A percentile compares a stretch with the other conserved stretches of the same genome.
Conservation (phyloP, 2,888 invertebrate genomes). For the Polyommatus iphigenia region DNA sequence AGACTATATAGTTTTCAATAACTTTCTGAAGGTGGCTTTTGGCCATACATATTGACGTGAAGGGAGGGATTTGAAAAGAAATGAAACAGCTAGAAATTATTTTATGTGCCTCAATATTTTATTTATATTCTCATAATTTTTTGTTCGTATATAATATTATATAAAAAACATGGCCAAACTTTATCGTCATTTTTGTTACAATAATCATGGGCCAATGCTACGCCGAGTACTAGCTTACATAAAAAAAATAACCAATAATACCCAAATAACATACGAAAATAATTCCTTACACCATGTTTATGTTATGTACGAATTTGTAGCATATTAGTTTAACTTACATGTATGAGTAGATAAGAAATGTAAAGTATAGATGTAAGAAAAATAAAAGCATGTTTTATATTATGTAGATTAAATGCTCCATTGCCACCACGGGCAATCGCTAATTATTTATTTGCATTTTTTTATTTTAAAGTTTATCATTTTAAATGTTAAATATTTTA, state of each 20-base stretch:
- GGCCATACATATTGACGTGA: background rate
- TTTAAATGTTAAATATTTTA: conserved; percentile 65
- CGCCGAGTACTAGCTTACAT: background rate
- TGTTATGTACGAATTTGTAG: conserved; percentile 53
- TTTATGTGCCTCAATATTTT: conserved; percentile 5
- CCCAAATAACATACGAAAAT: conserved; percentile 16
- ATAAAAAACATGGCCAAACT: background rate
- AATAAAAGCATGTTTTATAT: conserved; percentile 77
- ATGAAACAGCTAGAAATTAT: background rate
- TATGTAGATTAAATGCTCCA: conserved; percentile 73
- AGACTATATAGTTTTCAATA: background rate
- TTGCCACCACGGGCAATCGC: conserved; percentile 68
- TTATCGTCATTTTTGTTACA: background rate
- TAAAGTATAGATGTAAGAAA: conserved; percentile 73
- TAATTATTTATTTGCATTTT: conserved; percentile 79
- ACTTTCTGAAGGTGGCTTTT: background rate
- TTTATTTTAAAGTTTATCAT: conserved; percentile 71
- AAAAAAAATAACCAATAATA: conserved; percentile 18
- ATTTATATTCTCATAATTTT: background rate
- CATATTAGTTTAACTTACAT: conserved; percentile 62
- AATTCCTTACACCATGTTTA: conserved; percentile 29
- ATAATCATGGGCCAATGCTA: background rate
- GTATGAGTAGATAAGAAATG: conserved; percentile 70
- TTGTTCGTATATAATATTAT: background rate
- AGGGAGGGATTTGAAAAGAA: background rate